Base-by-base conservation (phyloP, 2,888 invertebrate species). In the Microplitis manilae region DNA sequence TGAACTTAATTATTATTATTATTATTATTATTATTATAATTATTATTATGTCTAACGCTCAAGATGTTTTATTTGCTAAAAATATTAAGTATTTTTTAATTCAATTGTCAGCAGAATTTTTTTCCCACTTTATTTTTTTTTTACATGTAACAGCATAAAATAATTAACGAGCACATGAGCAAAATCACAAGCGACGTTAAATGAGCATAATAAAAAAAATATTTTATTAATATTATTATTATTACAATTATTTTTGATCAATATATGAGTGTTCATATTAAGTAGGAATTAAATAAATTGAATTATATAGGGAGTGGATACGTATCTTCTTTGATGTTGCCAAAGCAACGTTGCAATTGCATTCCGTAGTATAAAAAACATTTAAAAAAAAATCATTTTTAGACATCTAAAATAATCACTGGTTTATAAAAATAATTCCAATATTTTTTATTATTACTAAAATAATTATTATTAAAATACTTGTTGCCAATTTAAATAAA, bases 331-430 rank as follows among this genome's bases (percentile, higher is more conserved):
- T 73, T 17, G 73, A 65, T 65, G 64, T 73, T 73, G 73, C 73
- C 73, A 73, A 73, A 73, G 65, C 73, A 73, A 72, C 72, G 64
- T 38, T 65, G 64, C 65, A 73, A 73, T 73, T 73, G 73, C 73
- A 73, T 73, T 73, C 73, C 73, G 73, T 73, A 73, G 73, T 65
- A 64, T 65, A 73, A 41, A 41, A 73, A 6, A 40, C 71, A 62
- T 17, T 40, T 17, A n/a, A 64, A 41, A 64, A 64, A 17, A 65
- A 73, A 64, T 6, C 62, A 20, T 50, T 50, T 50, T 50, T 50
- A 50, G 50, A 50, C 50, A 50, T 50, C 50, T 8, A 50, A 50
- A 50, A 50, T 50, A 73, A n/a, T 73, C 65, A 40, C 65, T 73
- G 73, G 64, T 41, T 41, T 40, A 71, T 50, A 15, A 60, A 15